These are phyloP conservation scores for Sebastes fasciatus DNA, from an alignment of 2,113 vertebrate genomes.

Conservation along the genomic window DNA sequence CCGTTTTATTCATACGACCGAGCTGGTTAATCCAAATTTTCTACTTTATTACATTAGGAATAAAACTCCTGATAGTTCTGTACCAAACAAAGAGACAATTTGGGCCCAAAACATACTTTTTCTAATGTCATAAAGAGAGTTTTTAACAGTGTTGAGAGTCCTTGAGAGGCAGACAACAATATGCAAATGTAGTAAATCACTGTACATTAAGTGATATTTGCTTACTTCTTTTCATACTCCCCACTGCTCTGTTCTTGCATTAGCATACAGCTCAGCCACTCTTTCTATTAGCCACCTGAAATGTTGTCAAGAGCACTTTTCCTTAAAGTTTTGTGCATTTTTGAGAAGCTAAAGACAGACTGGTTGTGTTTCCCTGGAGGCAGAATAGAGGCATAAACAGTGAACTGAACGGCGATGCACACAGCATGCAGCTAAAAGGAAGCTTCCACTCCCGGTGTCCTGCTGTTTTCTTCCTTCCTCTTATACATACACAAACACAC, in stretches of 20 bases:
- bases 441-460: constrained; percentile 53
- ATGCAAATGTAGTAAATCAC: background rate
- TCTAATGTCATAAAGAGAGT: background rate
- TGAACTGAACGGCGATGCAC: constrained; percentile 23
- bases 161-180: background rate
- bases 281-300: constrained; percentile 31
- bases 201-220: background rate
- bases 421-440: constrained; percentile 56
- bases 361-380: constrained; percentile 46
- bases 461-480: constrained; percentile 60
- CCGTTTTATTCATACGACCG: no score
- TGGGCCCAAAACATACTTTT: background rate
- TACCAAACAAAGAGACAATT: no score
- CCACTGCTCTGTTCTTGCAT: constrained; percentile 29
- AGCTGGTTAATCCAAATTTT: no score
- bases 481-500: constrained; percentile 24
- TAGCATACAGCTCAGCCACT: constrained; percentile 32
- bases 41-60: background rate
- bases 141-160: background rate
- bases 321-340: constrained; percentile 33
- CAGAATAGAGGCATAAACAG: constrained; percentile 38
- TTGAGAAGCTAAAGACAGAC: constrained; percentile 33
- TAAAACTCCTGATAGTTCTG: background rate
- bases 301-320: constrained; percentile 34
- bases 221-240: constrained; percentile 11